Base-by-base conservation (phyloP, 1,140 invertebrate genomes). In the Galleria mellonella region DNA sequence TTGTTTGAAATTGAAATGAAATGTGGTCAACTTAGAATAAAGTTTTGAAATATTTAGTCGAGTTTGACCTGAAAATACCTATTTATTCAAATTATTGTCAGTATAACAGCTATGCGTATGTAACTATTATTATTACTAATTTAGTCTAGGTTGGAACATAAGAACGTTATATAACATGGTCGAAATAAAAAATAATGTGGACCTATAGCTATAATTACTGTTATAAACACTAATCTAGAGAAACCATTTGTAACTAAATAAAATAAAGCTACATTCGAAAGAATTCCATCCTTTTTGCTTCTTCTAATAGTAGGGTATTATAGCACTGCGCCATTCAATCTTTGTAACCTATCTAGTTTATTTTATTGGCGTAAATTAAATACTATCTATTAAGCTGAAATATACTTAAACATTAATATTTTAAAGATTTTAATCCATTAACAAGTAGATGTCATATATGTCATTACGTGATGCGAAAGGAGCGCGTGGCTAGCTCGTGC, bases 401-500 rank as follows among this genome's bases (percentile, higher is more conserved):
- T 45, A 9, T 7, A 46, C 45, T 40, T 32, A 44, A 51, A 12
- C 1, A 1, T 32, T 14, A 17, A 0, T 7, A 12, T 9, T 8
- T 7, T 54, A 61, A 50, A 48, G 55, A 50, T 30, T 12, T 37
- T 47, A 62, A 51, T 73, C 7, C 10, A 15, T 39, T 57, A 13
- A 14, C 15, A 14, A n/a, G 15, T n/a, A 12, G 11, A 12, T 29
- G 35, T 28, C 47, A 23, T 41, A 61, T 66, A 66, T 17, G 47
- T 32, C 47, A 27, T 70, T 73, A 27, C 51, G 33, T 27, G 30
- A 51, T 52, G 55, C 30, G 9, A 32, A 13, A 28, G 42, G 32
- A 70, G 69, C 77, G 77, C 75, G 81, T 84, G 81, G 72, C 69
- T 64, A 72, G 75, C 81, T 84, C 81, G 81, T 81, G 81, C 75